Conservation (phyloP, 1,140 invertebrate species). For the Nomia melanderi region DNA sequence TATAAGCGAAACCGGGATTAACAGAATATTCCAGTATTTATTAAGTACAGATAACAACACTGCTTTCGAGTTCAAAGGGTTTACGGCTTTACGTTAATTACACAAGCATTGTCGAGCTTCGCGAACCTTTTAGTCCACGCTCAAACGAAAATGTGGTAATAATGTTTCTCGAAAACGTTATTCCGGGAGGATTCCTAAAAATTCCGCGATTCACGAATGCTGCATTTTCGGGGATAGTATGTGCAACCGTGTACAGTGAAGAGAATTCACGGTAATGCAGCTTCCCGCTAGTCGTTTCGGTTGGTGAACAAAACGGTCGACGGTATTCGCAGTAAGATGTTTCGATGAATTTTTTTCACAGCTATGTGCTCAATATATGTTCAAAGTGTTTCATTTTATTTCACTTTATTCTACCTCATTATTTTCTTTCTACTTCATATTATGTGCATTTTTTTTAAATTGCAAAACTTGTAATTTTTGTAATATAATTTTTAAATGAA, state of each 20-base stretch:
- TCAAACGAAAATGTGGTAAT: not conserved
- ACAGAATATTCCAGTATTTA: too few species aligned
- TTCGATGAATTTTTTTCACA: not conserved
- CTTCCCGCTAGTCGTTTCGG: constrained; percentile 15
- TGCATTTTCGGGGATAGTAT: constrained; percentile 31
- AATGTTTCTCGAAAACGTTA: constrained; percentile 30
- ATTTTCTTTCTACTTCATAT: too few species aligned
- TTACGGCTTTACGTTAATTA: not conserved
- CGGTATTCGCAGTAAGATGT: not conserved
- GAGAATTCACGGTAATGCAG: constrained; percentile 15
- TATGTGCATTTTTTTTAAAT: too few species aligned
- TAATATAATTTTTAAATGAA: too few species aligned
- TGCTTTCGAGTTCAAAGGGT: too few species aligned
- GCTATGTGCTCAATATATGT: too few species aligned
- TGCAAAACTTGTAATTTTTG: too few species aligned
- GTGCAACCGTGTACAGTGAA: constrained; percentile 4
- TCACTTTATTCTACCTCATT: too few species aligned
- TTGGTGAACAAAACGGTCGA: constrained; percentile 7
- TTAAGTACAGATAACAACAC: too few species aligned
- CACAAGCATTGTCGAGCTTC: not conserved
- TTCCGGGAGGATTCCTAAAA: constrained; percentile 36
- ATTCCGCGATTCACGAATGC: constrained; percentile 39
- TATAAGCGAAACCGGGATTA: too few species aligned
- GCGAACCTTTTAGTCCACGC: not conserved
- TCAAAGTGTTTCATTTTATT: too few species aligned